Evolutionary conservation across 2,888 invertebrate genomes (phyloP), one percentile per base, ranked within the genome.

Genomic region (Ochropacha duplaris): DNA sequence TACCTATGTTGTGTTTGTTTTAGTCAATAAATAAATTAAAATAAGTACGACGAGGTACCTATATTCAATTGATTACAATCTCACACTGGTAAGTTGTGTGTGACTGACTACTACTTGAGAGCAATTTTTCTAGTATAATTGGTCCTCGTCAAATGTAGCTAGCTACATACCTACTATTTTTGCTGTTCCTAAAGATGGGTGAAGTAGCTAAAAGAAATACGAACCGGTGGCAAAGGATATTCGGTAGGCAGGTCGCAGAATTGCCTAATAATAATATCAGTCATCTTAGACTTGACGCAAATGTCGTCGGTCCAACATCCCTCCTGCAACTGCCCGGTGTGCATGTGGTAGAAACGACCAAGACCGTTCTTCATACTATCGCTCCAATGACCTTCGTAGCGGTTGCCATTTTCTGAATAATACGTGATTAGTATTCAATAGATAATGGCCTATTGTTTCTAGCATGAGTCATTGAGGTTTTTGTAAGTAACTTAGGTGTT

Each of bases 371-470:
- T 95, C 57, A 86, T 67, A 64, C 94, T 93, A 6, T 85, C 71
- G 34, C 83, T 72, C 93, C 95, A 96, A 58, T 93, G 75, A 0
- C 96, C 96, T 83, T 95, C 95, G 75, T 95, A 96, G 54, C 95
- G 89, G 70, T 95, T 94, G 3, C 94, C 94, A 72, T 95, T 94
- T 49, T 74, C 94, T 93, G 68, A 19, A 59, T 54, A 1, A 39
- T 19, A 4, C 19, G 12, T 24, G 22, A 50, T 50, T 22, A 50
- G 12, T 50, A 50, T 50, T 50, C 26, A 50, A n/a, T 50, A 58
- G 28, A n/a, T 44, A 44, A 50, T 50, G 9, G 50, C 9, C 50
- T 24, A 50, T 50, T 50, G 50, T 50, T 50, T 24, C 14, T 8
- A 50, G 14, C n/a, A 9, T 24, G 26, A 26, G 26, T 50, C 26